A percentile compares a stretch with the other conserved stretches of the same genome.
phyloP scores from a whole-genome alignment of 2,888 invertebrate species.

The Trisateles emortualis region DNA sequence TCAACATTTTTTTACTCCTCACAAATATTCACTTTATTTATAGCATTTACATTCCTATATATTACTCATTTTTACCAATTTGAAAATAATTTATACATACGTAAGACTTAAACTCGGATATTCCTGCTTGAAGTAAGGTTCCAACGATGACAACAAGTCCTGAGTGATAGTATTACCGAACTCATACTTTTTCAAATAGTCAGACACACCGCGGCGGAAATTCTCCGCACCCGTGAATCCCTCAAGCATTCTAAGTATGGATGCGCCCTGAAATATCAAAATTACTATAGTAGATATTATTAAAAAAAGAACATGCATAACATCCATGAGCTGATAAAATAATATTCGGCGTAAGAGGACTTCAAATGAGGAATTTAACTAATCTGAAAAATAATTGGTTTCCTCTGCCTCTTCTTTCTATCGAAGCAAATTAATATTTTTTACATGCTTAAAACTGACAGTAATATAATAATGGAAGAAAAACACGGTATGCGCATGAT shows the following conservation, averaged over 20 bases:
- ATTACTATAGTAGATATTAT: too few species aligned
- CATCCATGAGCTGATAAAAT: too few species aligned
- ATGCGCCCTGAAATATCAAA: slow-evolving; percentile 89
- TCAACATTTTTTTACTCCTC: too few species aligned
- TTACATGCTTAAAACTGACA: too few species aligned
- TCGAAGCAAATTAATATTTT: too few species aligned
- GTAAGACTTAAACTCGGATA: slow-evolving; percentile 83
- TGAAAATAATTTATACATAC: slow-evolving; percentile 56
- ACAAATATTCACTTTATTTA: not conserved
- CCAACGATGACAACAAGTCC: slow-evolving; percentile 91
- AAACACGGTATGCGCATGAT: too few species aligned
- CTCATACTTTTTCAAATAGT: slow-evolving; percentile 90
- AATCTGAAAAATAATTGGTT: too few species aligned
- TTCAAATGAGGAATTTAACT: too few species aligned
- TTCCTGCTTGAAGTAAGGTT: slow-evolving; percentile 80
- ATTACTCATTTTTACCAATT: not conserved
- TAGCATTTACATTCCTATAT: not conserved
- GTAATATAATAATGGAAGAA: too few species aligned
- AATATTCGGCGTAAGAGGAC: too few species aligned
- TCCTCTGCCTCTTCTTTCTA: too few species aligned
- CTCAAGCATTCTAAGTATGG: slow-evolving; percentile 95
- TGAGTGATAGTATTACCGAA: slow-evolving; percentile 93
- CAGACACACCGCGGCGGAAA: slow-evolving; percentile 91
- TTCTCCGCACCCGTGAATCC: slow-evolving; percentile 90
- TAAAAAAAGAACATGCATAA: not conserved